A percentile compares a stretch with the other conserved stretches of the same genome.
phyloP scores from a whole-genome alignment of 1,140 invertebrate species.

The Physella acuta region DNA sequence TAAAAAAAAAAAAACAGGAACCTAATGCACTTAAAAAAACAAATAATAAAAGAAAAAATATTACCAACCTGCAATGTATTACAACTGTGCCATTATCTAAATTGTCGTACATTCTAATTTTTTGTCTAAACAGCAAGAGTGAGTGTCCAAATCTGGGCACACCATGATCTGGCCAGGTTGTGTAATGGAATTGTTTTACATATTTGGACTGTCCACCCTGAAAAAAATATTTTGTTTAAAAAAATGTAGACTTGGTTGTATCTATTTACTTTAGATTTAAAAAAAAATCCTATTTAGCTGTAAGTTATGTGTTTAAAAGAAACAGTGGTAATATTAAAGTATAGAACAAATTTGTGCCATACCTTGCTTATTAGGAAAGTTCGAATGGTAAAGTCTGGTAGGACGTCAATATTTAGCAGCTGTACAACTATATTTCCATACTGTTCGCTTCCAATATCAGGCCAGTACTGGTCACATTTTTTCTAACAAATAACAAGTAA shows the following conservation, averaged over 20 bases:
- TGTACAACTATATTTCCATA: conserved; percentile 89
- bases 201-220: conserved; percentile 63
- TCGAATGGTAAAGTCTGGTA: conserved; percentile 90
- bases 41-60: too few relatives aligned
- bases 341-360: too few relatives aligned
- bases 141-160: conserved; percentile 94
- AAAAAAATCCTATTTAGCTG: too few relatives aligned
- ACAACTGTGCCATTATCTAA: conserved; percentile 77
- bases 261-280: too few relatives aligned
- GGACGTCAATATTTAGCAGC: conserved; percentile 82
- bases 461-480: conserved; percentile 99
- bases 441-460: conserved; percentile 84
- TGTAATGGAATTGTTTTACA: conserved; percentile 96
- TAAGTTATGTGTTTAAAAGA: too few relatives aligned
- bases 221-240: conserved; percentile 33
- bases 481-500: conserved; percentile 65
- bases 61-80: conserved; percentile 69
- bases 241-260: neutral
- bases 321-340: too few relatives aligned
- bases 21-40: too few relatives aligned
- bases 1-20: too few relatives aligned
- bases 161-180: conserved; percentile 96
- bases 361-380: conserved; percentile 72
- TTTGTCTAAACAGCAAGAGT: conserved; percentile 91
- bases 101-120: conserved; percentile 79